Evolutionary conservation across 2,797 vertebrate genomes (phyloP).

Genomic region (Pempheris klunzingeri): DNA sequence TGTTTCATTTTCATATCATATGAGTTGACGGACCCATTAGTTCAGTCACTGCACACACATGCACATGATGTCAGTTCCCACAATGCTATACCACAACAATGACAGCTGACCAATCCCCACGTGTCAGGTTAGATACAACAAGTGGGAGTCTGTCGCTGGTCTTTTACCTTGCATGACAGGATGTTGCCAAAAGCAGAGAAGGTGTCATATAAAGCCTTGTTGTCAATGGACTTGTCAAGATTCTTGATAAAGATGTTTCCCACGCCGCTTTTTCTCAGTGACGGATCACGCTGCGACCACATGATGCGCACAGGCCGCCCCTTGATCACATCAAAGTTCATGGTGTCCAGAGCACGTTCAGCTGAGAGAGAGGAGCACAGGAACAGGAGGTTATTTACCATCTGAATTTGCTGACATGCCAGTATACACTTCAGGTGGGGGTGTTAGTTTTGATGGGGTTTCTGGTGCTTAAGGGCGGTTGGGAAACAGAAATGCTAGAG

Average conservation of each 20-base stretch:
- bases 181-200: conserved; percentile 99
- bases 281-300: conserved; percentile 99
- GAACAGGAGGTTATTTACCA: background rate
- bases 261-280: conserved; percentile 96
- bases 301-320: conserved; percentile 98
- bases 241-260: conserved; percentile 99
- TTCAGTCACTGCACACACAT: conserved; percentile 39
- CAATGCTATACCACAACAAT: background rate
- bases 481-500: background rate
- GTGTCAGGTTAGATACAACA: background rate
- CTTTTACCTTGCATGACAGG: conserved; percentile 96
- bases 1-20: background rate
- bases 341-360: conserved; percentile 97
- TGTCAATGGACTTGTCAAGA: conserved; percentile 98
- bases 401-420: background rate
- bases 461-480: background rate
- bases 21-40: too few species aligned
- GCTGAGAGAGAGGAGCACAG: conserved; percentile 80
- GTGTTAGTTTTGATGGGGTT: background rate
- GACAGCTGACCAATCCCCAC: background rate
- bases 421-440: too few species aligned
- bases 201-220: conserved; percentile 98
- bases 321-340: conserved; percentile 99
- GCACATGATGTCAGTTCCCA: conserved; percentile 21
- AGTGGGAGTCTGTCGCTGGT: too few species aligned